These are phyloP conservation scores for Drosophila nannoptera DNA, from an alignment of 1,140 invertebrate species.

Conservation along the genomic window DNA sequence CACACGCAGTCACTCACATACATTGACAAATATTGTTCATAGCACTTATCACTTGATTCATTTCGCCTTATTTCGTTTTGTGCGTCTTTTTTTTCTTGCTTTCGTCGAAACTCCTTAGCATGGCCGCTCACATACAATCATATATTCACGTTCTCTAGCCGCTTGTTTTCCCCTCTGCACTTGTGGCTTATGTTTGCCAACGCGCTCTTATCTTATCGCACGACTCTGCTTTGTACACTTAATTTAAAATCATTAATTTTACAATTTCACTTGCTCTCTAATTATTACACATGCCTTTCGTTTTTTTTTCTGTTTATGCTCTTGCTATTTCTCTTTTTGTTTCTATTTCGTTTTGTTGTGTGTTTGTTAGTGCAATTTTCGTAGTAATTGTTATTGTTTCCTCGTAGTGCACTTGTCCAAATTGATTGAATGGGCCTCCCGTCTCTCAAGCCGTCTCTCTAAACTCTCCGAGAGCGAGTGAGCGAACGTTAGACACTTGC, in stretches of 20 bases:
- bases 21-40: slow-evolving; percentile 43
- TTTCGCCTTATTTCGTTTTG: slow-evolving; percentile 11
- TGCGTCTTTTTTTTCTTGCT: slow-evolving; percentile 24
- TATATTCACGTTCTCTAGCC: slow-evolving; percentile 4
- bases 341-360: slow-evolving; percentile 28
- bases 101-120: slow-evolving; percentile 40
- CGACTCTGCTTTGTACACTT: slow-evolving; percentile 59
- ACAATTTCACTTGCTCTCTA: slow-evolving; percentile 49
- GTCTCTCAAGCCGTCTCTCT: slow-evolving; percentile 39
- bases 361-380: slow-evolving; percentile 54
- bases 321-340: slow-evolving; percentile 1
- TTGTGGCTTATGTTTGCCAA: slow-evolving; percentile 49
- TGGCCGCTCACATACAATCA: slow-evolving; percentile 6
- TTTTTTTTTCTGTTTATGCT: slow-evolving; percentile 26
- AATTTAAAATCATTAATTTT: slow-evolving; percentile 62
- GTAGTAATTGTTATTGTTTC: slow-evolving; percentile 68
- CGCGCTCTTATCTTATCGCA: slow-evolving; percentile 64
- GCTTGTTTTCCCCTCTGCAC: slow-evolving; percentile 26
- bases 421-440: slow-evolving; percentile 62
- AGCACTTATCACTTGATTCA: slow-evolving; percentile 41
- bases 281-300: slow-evolving; percentile 45
- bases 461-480: slow-evolving; percentile 22
- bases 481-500: slow-evolving; percentile 42
- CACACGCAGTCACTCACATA: slow-evolving; percentile 12
- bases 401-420: slow-evolving; percentile 72